Evolutionary conservation across 2,797 vertebrate genomes (phyloP).

Genomic region (Acanthornis magna): DNA sequence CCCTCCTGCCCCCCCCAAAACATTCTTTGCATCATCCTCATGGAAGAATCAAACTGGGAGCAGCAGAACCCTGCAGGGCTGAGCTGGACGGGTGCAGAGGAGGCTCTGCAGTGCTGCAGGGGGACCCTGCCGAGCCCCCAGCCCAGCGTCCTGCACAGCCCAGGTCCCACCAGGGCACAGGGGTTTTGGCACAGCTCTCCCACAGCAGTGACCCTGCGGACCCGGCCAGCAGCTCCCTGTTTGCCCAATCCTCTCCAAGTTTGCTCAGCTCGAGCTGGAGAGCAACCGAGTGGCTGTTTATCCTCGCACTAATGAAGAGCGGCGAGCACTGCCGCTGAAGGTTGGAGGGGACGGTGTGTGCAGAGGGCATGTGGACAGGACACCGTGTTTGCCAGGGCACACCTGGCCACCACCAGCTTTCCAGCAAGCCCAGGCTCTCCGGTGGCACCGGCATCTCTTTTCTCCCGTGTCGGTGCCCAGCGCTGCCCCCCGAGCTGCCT

Average conservation of each 20-base stretch:
- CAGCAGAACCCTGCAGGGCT: neutral
- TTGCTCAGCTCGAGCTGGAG: conserved; percentile 58
- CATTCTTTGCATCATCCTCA: neutral
- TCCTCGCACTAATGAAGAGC: conserved; percentile 67
- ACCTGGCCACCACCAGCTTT: neutral
- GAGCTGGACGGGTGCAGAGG: neutral
- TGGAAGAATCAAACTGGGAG: accelerated
- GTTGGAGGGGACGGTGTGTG: conserved; percentile 39
- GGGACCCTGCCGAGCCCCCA: neutral
- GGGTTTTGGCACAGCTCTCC: neutral
- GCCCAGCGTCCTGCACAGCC: neutral
- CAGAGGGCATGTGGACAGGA: neutral
- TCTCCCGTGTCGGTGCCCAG: accelerated
- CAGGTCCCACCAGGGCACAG: neutral
- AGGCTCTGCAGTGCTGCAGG: neutral
- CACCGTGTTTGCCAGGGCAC: neutral
- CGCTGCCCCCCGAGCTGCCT: neutral
- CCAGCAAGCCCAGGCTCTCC: neutral
- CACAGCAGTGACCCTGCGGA: conserved; percentile 11
- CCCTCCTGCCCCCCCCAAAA: neutral
- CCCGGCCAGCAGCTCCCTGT: conserved; percentile 58
- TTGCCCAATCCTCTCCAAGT: conserved; percentile 68
- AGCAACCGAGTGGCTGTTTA: conserved; percentile 69
- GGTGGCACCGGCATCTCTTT: accelerated
- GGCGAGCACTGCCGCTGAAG: neutral